phyloP scores from a whole-genome alignment of 35 echinoderm and acorn worm genomes.

The Stichopus chloronotus region DNA sequence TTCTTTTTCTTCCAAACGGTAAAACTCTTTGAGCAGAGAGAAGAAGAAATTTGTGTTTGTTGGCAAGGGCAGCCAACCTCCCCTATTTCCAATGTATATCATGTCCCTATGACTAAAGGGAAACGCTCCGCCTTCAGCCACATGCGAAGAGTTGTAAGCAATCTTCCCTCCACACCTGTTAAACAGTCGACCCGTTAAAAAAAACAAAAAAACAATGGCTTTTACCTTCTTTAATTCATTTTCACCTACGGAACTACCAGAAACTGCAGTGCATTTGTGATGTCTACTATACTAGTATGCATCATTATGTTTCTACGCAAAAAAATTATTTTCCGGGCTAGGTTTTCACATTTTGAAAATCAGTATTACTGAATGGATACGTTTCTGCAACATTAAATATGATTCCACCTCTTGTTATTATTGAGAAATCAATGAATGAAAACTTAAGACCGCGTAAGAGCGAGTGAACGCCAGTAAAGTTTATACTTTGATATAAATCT shows the following conservation, averaged over 20 bases:
- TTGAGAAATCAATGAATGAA: constrained; percentile 5
- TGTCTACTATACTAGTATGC: constrained; percentile 4
- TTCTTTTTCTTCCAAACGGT: constrained; percentile 4
- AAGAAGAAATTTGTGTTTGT: not conserved
- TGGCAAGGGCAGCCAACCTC: not conserved
- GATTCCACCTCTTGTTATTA: not conserved
- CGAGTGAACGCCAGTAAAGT: constrained; percentile 2
- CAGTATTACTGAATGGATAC: constrained; percentile 3
- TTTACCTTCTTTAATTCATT: constrained; percentile 3
- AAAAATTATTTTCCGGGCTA: constrained; percentile 2
- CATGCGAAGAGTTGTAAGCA: not conserved
- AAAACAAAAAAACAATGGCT: not conserved
- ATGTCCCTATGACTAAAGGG: not conserved
- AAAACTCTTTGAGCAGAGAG: not conserved
- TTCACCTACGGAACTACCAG: constrained; percentile 7
- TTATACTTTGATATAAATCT: not conserved
- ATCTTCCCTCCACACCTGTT: not conserved
- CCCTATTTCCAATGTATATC: not conserved
- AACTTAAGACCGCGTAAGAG: constrained; percentile 1
- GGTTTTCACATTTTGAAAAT: not conserved
- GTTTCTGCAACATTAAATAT: constrained; percentile 5
- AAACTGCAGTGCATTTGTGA: not conserved
- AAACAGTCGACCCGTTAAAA: not conserved
- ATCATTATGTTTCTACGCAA: not conserved
- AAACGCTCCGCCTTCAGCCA: not conserved